phyloP scores from a whole-genome alignment of 1,140 invertebrate species.

The Drosophila mauritiana region DNA sequence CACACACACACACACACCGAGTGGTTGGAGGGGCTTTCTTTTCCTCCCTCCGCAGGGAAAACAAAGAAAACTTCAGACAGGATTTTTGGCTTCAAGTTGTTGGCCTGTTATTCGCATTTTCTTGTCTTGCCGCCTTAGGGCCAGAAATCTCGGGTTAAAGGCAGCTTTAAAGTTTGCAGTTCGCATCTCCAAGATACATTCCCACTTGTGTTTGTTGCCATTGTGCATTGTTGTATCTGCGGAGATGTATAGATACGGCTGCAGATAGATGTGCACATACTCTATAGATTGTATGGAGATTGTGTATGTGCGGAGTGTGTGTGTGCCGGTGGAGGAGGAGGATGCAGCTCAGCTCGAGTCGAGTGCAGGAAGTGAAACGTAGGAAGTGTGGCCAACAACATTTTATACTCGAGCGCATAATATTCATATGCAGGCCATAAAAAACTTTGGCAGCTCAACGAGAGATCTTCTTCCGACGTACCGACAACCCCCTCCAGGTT shows the following conservation, averaged over 20 bases:
- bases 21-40: background rate
- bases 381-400: slow-evolving; percentile 82
- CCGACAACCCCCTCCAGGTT: slow-evolving; percentile 19
- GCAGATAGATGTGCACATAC: slow-evolving; percentile 44
- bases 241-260: slow-evolving; percentile 50
- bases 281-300: background rate
- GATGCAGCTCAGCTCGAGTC: slow-evolving; percentile 44
- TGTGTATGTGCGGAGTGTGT: slow-evolving; percentile 24
- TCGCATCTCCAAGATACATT: slow-evolving; percentile 23
- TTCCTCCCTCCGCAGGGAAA: slow-evolving; percentile 31
- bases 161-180: slow-evolving; percentile 55
- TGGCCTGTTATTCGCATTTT: slow-evolving; percentile 26
- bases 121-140: slow-evolving; percentile 30
- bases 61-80: slow-evolving; percentile 73
- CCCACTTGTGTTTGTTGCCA: slow-evolving; percentile 42
- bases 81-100: slow-evolving; percentile 50
- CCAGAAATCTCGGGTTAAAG: slow-evolving; percentile 57
- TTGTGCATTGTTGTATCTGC: slow-evolving; percentile 61
- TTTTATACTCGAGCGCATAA: slow-evolving; percentile 83
- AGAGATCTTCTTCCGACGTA: slow-evolving; percentile 70
- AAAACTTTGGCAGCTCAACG: slow-evolving; percentile 82
- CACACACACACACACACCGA: slow-evolving; percentile 55
- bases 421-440: slow-evolving; percentile 82
- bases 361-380: slow-evolving; percentile 82
- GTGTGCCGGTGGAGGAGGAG: slow-evolving; percentile 7